Base-by-base conservation (phyloP, 2,888 invertebrate species). In the Stenodema calcarata region DNA sequence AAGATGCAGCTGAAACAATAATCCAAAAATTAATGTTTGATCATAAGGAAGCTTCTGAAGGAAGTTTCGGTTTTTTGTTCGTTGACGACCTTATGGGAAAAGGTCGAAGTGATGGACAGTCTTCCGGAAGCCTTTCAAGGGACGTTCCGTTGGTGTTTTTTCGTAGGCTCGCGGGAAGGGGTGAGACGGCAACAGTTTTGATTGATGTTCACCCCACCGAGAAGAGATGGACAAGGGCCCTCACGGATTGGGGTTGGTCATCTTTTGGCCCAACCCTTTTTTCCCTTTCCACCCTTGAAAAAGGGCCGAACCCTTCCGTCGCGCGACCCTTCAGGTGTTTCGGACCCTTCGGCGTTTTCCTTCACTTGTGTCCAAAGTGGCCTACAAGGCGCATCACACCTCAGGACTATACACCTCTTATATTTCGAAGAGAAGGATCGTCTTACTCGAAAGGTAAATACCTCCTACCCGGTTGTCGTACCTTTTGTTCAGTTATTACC, bases 21-120 rank as follows among this genome's bases (percentile, higher is more conserved):
- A 62, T 11, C 62, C 62, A 62, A 12, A 62, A 62, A 62, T 62
- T 62, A 62, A 62, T 62, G 23, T 62, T 62, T 62, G 62, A 62
- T 62, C 62, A 62, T 18, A 27, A 23, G 62, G 27, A 27, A 27
- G 27, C 23, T 18, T 27, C 27, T 4, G 23, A 18, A 11, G 27
- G 23, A 27, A 23, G 11, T 6, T 23, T 7, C 54, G 11, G 23
- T 62, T 62, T 62, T 62, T 62, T 62, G 62, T 62, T 62, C 84
- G 84, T 84, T 84, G 84, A 84, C 73, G 84, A 84, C 84, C 84
- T 44, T 35, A 54, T 70, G 84, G 84, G 62, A 84, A 82, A 82
- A 84, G 84, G 84, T 84, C 84, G 84, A 7, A 7, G 11, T 41
- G 69, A 35, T 12, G 35, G 69, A 69, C 69, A 30, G 30, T 54